These are phyloP conservation scores for Xiphydria camelus DNA, from an alignment of 2,888 invertebrate genomes.

Conservation along the genomic window DNA sequence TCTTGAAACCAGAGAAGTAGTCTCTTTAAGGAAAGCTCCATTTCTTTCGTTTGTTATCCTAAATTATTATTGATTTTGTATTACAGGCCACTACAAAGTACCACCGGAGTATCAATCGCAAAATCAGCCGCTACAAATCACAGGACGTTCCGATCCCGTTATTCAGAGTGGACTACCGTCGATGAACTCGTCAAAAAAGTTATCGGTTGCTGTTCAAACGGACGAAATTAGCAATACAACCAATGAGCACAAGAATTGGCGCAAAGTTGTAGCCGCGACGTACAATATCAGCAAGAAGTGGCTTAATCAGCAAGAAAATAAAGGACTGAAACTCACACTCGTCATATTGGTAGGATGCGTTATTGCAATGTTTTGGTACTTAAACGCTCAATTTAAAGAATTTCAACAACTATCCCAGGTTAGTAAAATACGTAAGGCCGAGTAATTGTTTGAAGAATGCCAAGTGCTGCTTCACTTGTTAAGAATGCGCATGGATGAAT, in stretches of 20 bases:
- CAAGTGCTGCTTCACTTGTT: no score
- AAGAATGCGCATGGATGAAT: no score
- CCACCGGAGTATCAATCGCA: conserved; percentile 48
- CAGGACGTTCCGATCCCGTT: conserved; percentile 52
- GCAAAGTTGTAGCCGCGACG: conserved; percentile 26
- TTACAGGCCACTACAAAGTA: conserved; percentile 47
- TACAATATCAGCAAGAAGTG: conserved; percentile 60
- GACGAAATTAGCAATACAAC: conserved; percentile 24
- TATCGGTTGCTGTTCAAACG: conserved; percentile 20
- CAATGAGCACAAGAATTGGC: conserved; percentile 32
- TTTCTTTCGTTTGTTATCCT: no score
- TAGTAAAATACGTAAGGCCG: no score
- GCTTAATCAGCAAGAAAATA: conserved; percentile 77
- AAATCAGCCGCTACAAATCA: conserved; percentile 50
- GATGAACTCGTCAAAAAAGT: conserved; percentile 30
- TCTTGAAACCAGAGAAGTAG: no score
- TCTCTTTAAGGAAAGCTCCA: no score
- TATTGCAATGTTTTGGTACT: conserved; percentile 75
- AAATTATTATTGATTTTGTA: conserved; percentile 4
- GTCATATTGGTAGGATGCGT: conserved; percentile 71
- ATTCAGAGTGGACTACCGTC: conserved; percentile 31
- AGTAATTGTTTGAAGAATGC: no score
- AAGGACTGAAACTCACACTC: conserved; percentile 70
- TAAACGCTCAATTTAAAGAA: conserved; percentile 69
- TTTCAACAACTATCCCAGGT: conserved; percentile 55